phyloP scores from a whole-genome alignment of 2,888 invertebrate species.

The Margaritifera margaritifera region DNA sequence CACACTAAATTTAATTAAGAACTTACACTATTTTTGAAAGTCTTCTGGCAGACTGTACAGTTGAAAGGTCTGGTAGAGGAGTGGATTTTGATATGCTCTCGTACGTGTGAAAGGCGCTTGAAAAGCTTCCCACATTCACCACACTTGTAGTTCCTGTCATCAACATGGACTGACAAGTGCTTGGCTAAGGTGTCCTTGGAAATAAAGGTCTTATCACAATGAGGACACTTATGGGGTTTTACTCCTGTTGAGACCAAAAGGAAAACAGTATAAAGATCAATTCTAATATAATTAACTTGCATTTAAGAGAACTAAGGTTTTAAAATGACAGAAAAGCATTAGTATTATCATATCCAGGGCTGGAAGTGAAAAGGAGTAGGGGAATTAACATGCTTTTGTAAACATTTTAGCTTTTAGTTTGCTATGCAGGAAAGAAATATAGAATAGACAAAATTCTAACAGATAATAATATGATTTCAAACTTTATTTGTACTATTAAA shows the following conservation, averaged over 20 bases:
- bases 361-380: too few relatives aligned
- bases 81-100: slow-evolving; percentile 69
- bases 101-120: slow-evolving; percentile 68
- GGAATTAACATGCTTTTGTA: too few relatives aligned
- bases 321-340: too few relatives aligned
- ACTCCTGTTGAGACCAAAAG: slow-evolving; percentile 54
- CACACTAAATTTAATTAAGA: neutral
- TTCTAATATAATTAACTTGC: neutral
- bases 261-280: neutral
- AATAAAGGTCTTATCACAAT: slow-evolving; percentile 64
- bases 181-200: slow-evolving; percentile 66
- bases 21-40: slow-evolving; percentile 69
- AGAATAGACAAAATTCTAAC: too few relatives aligned
- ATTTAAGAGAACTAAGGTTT: too few relatives aligned
- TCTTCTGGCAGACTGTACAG: slow-evolving; percentile 65
- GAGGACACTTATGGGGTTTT: slow-evolving; percentile 59
- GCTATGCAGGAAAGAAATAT: too few relatives aligned
- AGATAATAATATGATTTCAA: too few relatives aligned
- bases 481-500: too few relatives aligned
- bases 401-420: too few relatives aligned
- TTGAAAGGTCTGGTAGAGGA: slow-evolving; percentile 59
- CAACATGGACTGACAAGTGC: slow-evolving; percentile 65
- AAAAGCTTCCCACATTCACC: slow-evolving; percentile 71
- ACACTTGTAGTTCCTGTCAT: slow-evolving; percentile 67
- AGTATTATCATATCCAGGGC: too few relatives aligned